Conservation (phyloP, 2,113 vertebrate species). For the Tetraodon nigroviridis region DNA sequence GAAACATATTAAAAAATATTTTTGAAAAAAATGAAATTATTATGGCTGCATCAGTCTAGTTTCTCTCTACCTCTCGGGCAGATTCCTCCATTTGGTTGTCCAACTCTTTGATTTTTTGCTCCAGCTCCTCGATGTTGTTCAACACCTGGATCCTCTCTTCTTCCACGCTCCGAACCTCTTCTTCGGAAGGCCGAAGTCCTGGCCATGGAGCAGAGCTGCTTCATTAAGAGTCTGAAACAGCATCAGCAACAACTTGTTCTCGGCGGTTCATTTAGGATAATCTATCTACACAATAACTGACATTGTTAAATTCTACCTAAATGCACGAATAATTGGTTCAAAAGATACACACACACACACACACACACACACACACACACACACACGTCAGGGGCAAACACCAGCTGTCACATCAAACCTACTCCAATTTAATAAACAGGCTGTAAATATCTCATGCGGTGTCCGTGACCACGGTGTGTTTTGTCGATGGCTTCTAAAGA, state of each 20-base stretch:
- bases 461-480: constrained; percentile 4
- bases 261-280: too few species aligned
- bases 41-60: not conserved
- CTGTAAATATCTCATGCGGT: constrained; percentile 50
- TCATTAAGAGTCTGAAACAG: constrained; percentile 69
- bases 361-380: constrained; percentile 1
- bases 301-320: too few species aligned
- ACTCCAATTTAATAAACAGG: constrained; percentile 58
- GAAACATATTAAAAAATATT: not conserved
- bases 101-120: constrained; percentile 94
- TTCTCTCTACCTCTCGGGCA: constrained; percentile 80
- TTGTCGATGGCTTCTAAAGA: constrained; percentile 15
- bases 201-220: constrained; percentile 39
- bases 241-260: constrained; percentile 5
- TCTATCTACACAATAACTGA: too few species aligned
- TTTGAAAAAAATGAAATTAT: too few species aligned
- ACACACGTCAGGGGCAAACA: constrained; percentile 1
- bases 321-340: too few species aligned
- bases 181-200: constrained; percentile 70
- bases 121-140: constrained; percentile 90
- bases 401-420: constrained; percentile 37
- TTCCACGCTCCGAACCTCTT: constrained; percentile 81
- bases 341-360: not conserved
- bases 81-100: constrained; percentile 96
- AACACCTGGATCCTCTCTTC: constrained; percentile 84